Evolutionary conservation across 30 jellyfish, hydroid and myxozoan genomes (phyloP).

Genomic region (Rhopilema esculentum): DNA sequence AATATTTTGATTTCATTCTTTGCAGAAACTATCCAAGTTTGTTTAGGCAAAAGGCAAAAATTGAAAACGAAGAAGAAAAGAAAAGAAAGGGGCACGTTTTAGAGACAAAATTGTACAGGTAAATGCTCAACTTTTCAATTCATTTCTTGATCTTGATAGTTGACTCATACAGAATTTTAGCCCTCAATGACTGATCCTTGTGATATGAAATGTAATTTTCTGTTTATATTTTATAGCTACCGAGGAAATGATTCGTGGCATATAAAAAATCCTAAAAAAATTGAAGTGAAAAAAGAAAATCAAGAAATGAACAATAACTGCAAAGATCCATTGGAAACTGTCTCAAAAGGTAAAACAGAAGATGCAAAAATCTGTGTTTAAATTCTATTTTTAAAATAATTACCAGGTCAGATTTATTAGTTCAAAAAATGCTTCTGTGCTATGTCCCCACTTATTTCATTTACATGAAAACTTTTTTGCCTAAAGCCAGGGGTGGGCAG

Average conservation of each 20-base stretch:
- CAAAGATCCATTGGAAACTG: not conserved
- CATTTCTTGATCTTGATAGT: not conserved
- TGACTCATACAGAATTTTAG: not conserved
- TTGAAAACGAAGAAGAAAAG: constrained; percentile 12
- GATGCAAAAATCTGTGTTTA: no score
- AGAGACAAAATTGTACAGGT: constrained; percentile 73
- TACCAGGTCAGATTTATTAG: no score
- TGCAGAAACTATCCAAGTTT: constrained; percentile 72
- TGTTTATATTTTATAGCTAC: no score
- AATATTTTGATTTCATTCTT: no score
- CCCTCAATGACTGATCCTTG: no score
- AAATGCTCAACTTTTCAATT: not conserved
- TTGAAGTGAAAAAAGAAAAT: not conserved
- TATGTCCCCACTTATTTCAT: no score
- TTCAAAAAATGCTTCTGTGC: no score
- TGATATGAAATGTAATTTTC: no score
- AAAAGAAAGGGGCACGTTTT: constrained; percentile 59
- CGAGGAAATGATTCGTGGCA: constrained; percentile 22
- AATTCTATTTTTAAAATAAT: no score
- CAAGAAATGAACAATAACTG: not conserved
- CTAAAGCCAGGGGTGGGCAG: no score
- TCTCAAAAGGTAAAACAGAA: not conserved
- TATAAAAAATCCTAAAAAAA: not conserved
- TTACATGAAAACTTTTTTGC: no score
- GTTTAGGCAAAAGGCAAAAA: constrained; percentile 29